Evolutionary conservation across 2,113 vertebrate genomes (phyloP).

Genomic region (Condylura cristata): DNA sequence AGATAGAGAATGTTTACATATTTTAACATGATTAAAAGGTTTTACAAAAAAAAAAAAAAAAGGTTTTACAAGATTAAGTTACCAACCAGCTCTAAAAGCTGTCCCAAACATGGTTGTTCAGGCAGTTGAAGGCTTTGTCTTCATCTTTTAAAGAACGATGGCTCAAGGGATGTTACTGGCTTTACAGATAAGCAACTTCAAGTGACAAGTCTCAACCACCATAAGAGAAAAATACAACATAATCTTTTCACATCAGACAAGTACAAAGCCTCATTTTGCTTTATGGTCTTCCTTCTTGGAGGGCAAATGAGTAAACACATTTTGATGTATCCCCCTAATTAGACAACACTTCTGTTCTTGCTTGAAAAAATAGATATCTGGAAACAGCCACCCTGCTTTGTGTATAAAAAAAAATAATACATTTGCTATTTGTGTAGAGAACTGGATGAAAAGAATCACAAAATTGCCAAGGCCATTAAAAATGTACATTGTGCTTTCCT

Average conservation of each 20-base stretch:
- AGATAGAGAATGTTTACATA: neutral
- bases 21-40: neutral
- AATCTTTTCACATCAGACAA: neutral
- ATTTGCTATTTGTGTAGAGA: neutral
- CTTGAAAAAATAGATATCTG: neutral
- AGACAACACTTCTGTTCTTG: neutral
- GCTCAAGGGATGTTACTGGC: neutral
- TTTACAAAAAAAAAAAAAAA: too few species aligned
- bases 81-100: neutral
- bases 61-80: neutral
- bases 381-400: neutral
- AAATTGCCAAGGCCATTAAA: neutral
- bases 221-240: neutral
- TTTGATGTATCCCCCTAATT: neutral
- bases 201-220: neutral
- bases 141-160: neutral
- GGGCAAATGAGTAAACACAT: neutral
- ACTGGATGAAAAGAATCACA: neutral
- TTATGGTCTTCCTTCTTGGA: neutral
- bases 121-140: neutral
- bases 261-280: neutral
- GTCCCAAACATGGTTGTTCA: neutral
- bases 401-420: neutral
- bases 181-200: neutral
- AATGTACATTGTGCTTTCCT: neutral